phyloP scores from a whole-genome alignment of 1,140 invertebrate genomes.

The Pemphigus obesinymphae region DNA sequence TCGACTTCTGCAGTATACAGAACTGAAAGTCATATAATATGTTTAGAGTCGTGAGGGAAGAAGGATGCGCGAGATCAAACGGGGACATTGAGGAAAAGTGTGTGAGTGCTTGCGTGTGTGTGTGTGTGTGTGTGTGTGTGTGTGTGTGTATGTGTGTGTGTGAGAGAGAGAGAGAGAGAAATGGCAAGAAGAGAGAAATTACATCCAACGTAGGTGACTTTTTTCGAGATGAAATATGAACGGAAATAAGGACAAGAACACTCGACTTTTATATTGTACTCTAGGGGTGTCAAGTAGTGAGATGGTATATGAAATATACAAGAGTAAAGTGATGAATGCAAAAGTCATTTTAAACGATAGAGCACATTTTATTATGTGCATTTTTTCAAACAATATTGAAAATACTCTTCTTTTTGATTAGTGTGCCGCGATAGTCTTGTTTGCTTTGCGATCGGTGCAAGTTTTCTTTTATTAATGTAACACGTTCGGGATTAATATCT shows the following conservation, averaged over 20 bases:
- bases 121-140: too few relatives aligned
- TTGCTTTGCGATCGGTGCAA: not conserved
- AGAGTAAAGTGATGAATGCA: slow-evolving; percentile 11
- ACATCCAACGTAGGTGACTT: not conserved
- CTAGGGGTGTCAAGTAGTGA: not conserved
- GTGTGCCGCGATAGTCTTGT: not conserved
- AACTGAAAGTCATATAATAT: not conserved
- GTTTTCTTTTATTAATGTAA: not conserved
- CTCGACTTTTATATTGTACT: slow-evolving; percentile 15
- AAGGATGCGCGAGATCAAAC: too few relatives aligned
- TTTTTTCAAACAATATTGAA: not conserved
- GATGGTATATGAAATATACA: not conserved
- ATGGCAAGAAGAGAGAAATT: not conserved
- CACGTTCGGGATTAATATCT: not conserved
- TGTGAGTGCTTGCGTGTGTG: too few relatives aligned
- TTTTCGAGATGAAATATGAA: slow-evolving; percentile 25
- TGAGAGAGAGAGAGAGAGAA: not conserved
- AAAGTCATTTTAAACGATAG: not conserved
- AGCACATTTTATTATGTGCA: not conserved
- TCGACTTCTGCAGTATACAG: not conserved
- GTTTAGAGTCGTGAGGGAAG: not conserved
- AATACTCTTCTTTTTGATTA: not conserved
- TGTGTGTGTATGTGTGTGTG: not conserved
- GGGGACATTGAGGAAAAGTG: not conserved
- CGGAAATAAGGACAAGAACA: not conserved